Conservation (phyloP, 2,888 invertebrate species). For the Anorthoa munda region DNA sequence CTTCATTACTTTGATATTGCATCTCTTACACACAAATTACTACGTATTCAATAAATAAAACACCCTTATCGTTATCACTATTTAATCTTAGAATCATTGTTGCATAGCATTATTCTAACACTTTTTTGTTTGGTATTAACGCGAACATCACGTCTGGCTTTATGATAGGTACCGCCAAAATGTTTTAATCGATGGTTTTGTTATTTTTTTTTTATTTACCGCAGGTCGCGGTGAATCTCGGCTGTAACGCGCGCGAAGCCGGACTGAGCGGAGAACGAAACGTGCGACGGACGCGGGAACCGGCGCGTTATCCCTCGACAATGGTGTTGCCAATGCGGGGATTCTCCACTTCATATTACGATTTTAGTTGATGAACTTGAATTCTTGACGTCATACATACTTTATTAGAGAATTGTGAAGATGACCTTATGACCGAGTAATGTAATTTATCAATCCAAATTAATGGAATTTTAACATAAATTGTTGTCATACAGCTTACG, state of each 20-base stretch:
- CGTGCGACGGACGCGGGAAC: slow-evolving; percentile 69
- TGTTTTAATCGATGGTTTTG: slow-evolving; percentile 30
- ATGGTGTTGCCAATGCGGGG: slow-evolving; percentile 70
- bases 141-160: slow-evolving; percentile 52
- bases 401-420: background rate
- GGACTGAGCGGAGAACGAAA: slow-evolving; percentile 75
- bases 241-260: slow-evolving; percentile 84
- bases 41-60: slow-evolving; percentile 80
- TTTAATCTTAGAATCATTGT: slow-evolving; percentile 85
- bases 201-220: slow-evolving; percentile 54
- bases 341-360: slow-evolving; percentile 36
- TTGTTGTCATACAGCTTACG: background rate
- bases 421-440: background rate
- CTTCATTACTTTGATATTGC: slow-evolving; percentile 90
- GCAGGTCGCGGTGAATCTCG: slow-evolving; percentile 77
- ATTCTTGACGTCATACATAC: background rate
- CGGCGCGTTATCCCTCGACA: slow-evolving; percentile 65
- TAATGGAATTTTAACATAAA: background rate
- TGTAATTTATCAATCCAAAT: background rate
- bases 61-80: slow-evolving; percentile 84
- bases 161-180: slow-evolving; percentile 48
- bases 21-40: slow-evolving; percentile 87
- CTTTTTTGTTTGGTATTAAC: slow-evolving; percentile 55
- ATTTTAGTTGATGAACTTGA: background rate
- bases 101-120: slow-evolving; percentile 73